These are phyloP conservation scores for Drosophila anomelani DNA, from an alignment of 2,888 invertebrate genomes.

Conservation along the genomic window DNA sequence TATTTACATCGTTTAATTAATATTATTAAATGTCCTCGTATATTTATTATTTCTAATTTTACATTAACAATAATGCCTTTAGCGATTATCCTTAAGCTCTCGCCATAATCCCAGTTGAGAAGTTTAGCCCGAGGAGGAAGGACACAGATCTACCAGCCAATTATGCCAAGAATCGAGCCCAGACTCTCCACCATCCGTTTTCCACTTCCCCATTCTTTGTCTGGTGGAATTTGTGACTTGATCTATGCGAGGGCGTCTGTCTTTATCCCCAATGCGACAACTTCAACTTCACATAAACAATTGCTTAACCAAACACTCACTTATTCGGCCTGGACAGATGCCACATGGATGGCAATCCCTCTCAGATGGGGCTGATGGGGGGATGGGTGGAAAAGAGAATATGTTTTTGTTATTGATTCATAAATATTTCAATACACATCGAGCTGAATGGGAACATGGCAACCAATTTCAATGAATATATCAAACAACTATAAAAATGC, in stretches of 20 bases:
- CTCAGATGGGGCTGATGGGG: background rate
- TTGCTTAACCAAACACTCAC: slow-evolving; percentile 74
- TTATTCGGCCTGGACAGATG: slow-evolving; percentile 47
- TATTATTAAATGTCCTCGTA: too few relatives aligned
- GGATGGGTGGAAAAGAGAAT: slow-evolving; percentile 24
- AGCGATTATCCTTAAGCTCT: slow-evolving; percentile 20
- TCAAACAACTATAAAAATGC: slow-evolving; percentile 78
- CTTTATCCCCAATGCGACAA: slow-evolving; percentile 40
- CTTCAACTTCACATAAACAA: slow-evolving; percentile 71
- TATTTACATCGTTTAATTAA: too few relatives aligned
- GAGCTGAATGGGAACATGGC: slow-evolving; percentile 57
- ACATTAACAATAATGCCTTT: background rate
- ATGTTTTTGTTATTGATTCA: slow-evolving; percentile 70
- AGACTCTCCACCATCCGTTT: background rate
- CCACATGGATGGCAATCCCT: slow-evolving; percentile 5
- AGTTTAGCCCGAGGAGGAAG: background rate
- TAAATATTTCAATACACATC: slow-evolving; percentile 77
- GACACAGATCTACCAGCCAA: slow-evolving; percentile 13
- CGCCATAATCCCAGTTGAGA: slow-evolving; percentile 15
- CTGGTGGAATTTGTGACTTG: slow-evolving; percentile 20
- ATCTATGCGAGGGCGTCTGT: slow-evolving; percentile 56
- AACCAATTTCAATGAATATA: slow-evolving; percentile 78
- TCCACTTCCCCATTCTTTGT: slow-evolving; percentile 9
- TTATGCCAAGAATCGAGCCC: slow-evolving; percentile 29
- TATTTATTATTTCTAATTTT: background rate